phyloP scores from a whole-genome alignment of 2,797 vertebrate species.

The Coluber constrictor region DNA sequence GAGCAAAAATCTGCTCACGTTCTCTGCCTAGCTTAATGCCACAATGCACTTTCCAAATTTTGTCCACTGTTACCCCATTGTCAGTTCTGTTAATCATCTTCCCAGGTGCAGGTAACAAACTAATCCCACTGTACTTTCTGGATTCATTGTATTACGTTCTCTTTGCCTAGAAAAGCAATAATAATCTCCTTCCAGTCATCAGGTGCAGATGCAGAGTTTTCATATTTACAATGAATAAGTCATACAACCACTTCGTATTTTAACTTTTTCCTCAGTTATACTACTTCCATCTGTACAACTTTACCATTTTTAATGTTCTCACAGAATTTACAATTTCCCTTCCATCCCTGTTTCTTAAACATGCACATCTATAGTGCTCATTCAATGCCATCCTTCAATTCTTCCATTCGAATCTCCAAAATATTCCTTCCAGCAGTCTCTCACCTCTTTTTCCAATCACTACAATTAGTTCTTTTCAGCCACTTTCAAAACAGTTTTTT shows the following conservation, averaged over 20 bases:
- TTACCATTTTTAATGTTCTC: neutral
- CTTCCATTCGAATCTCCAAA: neutral
- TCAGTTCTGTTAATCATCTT: neutral
- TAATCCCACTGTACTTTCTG: neutral
- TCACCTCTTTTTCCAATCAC: neutral
- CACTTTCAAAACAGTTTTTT: neutral
- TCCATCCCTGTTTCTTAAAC: neutral
- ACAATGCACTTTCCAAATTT: neutral
- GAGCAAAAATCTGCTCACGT: neutral
- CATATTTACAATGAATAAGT: neutral
- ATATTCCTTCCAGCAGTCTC: neutral
- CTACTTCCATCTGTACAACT: too few relatives aligned
- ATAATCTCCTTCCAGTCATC: neutral
- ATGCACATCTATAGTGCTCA: neutral
- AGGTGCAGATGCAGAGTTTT: neutral
- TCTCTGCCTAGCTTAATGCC: neutral
- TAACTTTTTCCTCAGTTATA: neutral
- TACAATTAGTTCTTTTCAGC: neutral
- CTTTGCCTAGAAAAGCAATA: neutral
- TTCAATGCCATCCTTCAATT: neutral
- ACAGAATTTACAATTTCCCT: neutral
- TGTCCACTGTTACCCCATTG: neutral
- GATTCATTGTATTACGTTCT: neutral
- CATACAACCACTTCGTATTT: neutral
- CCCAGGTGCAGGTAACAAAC: neutral